Evolutionary conservation across 2,888 invertebrate genomes (phyloP).

Genomic region (Tineola bisselliella): DNA sequence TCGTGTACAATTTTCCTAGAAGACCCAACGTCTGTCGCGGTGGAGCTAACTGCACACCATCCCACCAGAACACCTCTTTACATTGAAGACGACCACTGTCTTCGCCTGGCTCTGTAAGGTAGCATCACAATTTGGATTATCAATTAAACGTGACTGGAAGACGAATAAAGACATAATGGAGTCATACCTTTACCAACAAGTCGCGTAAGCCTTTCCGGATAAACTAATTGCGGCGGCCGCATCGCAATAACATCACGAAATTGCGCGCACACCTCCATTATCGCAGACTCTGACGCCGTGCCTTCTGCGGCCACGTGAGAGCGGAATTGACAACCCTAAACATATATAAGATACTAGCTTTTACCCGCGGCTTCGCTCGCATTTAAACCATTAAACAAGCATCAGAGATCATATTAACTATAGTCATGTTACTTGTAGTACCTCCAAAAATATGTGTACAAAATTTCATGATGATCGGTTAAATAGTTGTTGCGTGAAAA

Average conservation of each 20-base stretch:
- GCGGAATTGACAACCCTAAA: conserved; percentile 77
- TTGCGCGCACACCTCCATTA: conserved; percentile 68
- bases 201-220: conserved; percentile 74
- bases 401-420: too few species aligned
- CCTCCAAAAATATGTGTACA: too few species aligned
- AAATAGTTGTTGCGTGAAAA: too few species aligned
- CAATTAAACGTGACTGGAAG: too few species aligned
- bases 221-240: conserved; percentile 73
- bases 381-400: too few species aligned
- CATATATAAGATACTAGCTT: too few species aligned
- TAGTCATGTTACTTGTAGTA: too few species aligned
- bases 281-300: conserved; percentile 72
- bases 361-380: too few species aligned
- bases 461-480: too few species aligned
- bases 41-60: conserved; percentile 73
- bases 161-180: too few species aligned
- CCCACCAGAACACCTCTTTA: conserved; percentile 79
- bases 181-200: conserved; percentile 70
- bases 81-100: conserved; percentile 67
- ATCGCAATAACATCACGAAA: conserved; percentile 70
- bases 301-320: conserved; percentile 76
- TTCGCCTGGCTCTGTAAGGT: conserved; percentile 41
- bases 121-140: background rate
- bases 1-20: conserved; percentile 64
- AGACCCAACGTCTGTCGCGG: conserved; percentile 71